Percentiles rank a stretch among this genome's conserved stretches.
phyloP scores from a whole-genome alignment of 2,797 vertebrate genomes.

The Nannoperca obscura region DNA sequence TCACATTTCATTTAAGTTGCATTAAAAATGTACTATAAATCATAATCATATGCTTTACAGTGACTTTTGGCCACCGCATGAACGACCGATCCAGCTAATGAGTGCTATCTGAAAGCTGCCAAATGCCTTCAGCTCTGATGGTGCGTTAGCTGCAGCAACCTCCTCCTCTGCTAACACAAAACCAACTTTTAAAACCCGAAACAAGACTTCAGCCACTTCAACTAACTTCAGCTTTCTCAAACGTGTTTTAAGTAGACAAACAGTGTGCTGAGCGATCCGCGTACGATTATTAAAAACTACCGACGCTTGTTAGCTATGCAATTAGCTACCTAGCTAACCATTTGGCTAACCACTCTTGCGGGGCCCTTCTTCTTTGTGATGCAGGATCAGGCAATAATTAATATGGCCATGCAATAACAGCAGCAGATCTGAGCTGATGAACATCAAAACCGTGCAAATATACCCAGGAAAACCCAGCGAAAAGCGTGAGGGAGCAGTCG shows the following conservation, averaged over 20 bases:
- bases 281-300: neutral
- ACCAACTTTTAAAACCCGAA: constrained; percentile 42
- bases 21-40: neutral
- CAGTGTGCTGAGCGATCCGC: fast-evolving
- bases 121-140: constrained; percentile 53
- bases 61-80: neutral
- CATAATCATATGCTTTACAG: neutral
- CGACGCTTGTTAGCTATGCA: constrained; percentile 26
- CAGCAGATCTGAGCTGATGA: constrained; percentile 22
- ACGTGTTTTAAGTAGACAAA: neutral
- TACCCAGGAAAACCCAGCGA: neutral
- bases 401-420: constrained; percentile 75
- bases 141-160: constrained; percentile 54
- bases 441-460: neutral
- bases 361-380: constrained; percentile 84
- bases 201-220: neutral
- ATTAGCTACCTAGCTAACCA: constrained; percentile 71
- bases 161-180: constrained; percentile 52
- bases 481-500: fast-evolving
- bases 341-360: constrained; percentile 72
- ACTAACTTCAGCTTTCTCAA: neutral
- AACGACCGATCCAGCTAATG: constrained; percentile 33
- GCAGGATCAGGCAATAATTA: constrained; percentile 83
- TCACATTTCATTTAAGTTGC: neutral
- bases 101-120: constrained; percentile 38